Evolutionary conservation across 2,113 vertebrate species (phyloP).

Genomic region (Crotalus horridus): DNA sequence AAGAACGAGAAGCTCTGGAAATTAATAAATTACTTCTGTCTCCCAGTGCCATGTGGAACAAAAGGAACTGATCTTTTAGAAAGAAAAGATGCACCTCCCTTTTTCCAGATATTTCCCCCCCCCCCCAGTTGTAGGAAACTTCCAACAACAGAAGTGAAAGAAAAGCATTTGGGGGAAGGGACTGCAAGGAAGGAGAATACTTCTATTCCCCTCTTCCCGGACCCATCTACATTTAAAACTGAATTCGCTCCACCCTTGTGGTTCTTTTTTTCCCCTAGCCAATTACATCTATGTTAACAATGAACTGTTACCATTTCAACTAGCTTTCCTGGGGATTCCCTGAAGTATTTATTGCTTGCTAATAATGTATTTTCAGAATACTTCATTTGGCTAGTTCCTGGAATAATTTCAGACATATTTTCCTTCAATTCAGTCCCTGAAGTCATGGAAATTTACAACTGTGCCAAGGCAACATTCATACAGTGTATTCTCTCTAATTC

Average conservation of each 20-base stretch:
- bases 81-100: not conserved
- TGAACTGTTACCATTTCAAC: not conserved
- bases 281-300: not conserved
- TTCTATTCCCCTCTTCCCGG: not conserved
- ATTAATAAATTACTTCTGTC: not conserved
- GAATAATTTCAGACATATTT: slow-evolving; percentile 28
- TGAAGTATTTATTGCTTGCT: not conserved
- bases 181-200: not conserved
- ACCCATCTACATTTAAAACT: not conserved
- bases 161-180: not conserved
- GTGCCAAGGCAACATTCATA: not conserved
- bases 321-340: not conserved
- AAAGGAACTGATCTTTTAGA: not conserved
- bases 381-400: slow-evolving; percentile 3
- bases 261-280: not conserved
- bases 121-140: not conserved
- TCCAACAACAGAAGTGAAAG: not conserved
- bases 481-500: slow-evolving; percentile 23
- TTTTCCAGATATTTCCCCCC: not conserved
- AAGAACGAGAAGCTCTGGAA: not conserved
- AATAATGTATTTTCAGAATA: slow-evolving; percentile 30
- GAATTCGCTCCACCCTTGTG: not conserved
- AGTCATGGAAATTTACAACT: not conserved
- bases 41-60: not conserved
- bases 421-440: slow-evolving; percentile 9